Evolutionary conservation across 1,140 invertebrate genomes (phyloP), one percentile per base, ranked within the genome.

Genomic region (Teleopsis dalmanni): DNA sequence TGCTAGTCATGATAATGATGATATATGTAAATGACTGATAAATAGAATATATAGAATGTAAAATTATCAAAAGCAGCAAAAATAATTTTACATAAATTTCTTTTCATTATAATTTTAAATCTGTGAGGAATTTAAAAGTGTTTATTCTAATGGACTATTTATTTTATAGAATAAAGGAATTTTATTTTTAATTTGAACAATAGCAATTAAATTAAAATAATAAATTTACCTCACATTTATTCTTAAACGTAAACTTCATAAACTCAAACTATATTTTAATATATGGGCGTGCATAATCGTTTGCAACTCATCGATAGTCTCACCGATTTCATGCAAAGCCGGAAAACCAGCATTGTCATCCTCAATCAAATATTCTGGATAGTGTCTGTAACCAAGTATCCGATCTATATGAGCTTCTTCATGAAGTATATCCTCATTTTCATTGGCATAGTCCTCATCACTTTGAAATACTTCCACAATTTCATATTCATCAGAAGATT

Each of bases 281-380:
- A 69, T 61, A 48, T 66, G 65, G 48, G 62, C 63, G 56, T 70
- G 62, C 60, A 70, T 66, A 50, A 66, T 66, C 47, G 69, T 46
- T 48, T 69, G 65, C 56, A 69, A 48, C 56, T 69, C 65, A 65
- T 69, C 65, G 57, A 69, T 69, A 57, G 62, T 69, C 57, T 70
- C 65, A 63, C 65, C 65, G 57, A 68, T 68, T 59, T 68, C 65
- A 51, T 68, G 65, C 52, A 68, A 53, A 8, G 55, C 60, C 46
- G 65, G 65, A 45, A 68, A 68, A 3, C 60, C 65, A 37, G 59
- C 65, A 47, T 58, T 51, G n/a, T 63, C 59, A 49, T 67, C 64
- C 36, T 67, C 64, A 27, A 67, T 66, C n/a, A 66, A 64, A 36
- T 64, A 48, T 36, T 67, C 63, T 16, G 64, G 64, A 53, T 66